phyloP scores from a whole-genome alignment of 1,140 invertebrate species.

The Euura saliciscinereae region DNA sequence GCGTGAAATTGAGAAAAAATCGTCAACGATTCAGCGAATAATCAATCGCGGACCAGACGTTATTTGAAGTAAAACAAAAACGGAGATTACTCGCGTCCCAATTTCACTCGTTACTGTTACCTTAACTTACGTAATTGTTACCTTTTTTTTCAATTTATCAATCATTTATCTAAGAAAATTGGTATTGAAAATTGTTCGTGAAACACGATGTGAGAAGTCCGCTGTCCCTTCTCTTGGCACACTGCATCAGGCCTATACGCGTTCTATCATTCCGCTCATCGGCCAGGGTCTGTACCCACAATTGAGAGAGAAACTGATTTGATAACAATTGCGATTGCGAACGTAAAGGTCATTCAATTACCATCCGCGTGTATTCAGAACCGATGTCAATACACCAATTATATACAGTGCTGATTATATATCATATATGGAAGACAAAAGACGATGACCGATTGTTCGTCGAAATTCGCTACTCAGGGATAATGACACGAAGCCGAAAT shows the following conservation, averaged over 20 bases:
- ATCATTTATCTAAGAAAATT: neutral
- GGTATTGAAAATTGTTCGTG: neutral
- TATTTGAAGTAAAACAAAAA: neutral
- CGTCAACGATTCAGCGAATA: neutral
- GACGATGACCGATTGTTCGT: too few species aligned
- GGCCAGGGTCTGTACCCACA: neutral
- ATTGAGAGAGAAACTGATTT: neutral
- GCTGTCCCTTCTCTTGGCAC: neutral
- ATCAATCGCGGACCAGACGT: neutral
- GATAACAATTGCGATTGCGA: too few species aligned
- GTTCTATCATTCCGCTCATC: neutral
- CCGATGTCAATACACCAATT: too few species aligned
- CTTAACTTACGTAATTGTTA: neutral
- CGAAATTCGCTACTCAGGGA: too few species aligned
- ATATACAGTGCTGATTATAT: too few species aligned
- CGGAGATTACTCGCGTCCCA: neutral
- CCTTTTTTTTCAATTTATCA: neutral
- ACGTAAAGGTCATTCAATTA: too few species aligned
- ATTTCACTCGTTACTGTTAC: neutral
- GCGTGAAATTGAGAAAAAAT: neutral
- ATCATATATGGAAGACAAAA: too few species aligned
- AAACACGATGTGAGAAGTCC: neutral
- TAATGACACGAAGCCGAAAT: too few species aligned
- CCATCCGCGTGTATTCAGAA: too few species aligned
- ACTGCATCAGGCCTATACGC: neutral